Conservation (phyloP, 2,888 invertebrate genomes). For the Lacanobia oleracea region DNA sequence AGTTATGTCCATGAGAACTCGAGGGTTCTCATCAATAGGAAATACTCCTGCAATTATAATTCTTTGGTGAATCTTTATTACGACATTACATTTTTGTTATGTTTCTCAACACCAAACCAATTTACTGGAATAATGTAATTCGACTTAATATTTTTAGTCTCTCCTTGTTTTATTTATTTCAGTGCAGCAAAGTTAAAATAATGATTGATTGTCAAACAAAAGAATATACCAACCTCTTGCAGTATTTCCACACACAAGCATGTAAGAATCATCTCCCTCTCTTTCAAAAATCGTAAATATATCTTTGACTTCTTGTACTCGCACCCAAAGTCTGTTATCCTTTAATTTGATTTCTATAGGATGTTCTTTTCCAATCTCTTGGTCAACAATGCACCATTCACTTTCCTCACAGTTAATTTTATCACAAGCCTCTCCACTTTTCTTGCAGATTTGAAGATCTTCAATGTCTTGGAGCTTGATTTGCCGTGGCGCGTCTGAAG, state of each 20-base stretch:
- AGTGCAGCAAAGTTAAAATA: background rate
- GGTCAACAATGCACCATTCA: constrained; percentile 64
- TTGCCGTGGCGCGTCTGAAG: constrained; percentile 89
- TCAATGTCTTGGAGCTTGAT: constrained; percentile 86
- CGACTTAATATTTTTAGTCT: too few relatives aligned
- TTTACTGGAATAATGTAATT: too few relatives aligned
- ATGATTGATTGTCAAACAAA: background rate
- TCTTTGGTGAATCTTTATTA: too few relatives aligned
- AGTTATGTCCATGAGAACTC: constrained; percentile 91
- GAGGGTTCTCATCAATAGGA: constrained; percentile 76
- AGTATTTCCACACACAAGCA: constrained; percentile 94
- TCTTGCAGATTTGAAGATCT: constrained; percentile 76
- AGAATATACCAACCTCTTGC: constrained; percentile 91
- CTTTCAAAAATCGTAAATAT: constrained; percentile 87
- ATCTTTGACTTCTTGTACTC: constrained; percentile 84
- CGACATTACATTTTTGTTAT: too few relatives aligned
- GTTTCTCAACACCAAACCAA: too few relatives aligned
- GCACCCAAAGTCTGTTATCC: constrained; percentile 85
- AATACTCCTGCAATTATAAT: constrained; percentile 72
- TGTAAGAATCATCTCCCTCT: constrained; percentile 86
- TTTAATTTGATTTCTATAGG: constrained; percentile 69
- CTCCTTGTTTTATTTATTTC: too few relatives aligned
- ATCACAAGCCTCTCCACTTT: constrained; percentile 71
- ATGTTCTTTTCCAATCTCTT: constrained; percentile 67
- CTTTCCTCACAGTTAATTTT: constrained; percentile 78